phyloP scores from a whole-genome alignment of 2,113 vertebrate genomes.

The Phaethornis superciliosus region DNA sequence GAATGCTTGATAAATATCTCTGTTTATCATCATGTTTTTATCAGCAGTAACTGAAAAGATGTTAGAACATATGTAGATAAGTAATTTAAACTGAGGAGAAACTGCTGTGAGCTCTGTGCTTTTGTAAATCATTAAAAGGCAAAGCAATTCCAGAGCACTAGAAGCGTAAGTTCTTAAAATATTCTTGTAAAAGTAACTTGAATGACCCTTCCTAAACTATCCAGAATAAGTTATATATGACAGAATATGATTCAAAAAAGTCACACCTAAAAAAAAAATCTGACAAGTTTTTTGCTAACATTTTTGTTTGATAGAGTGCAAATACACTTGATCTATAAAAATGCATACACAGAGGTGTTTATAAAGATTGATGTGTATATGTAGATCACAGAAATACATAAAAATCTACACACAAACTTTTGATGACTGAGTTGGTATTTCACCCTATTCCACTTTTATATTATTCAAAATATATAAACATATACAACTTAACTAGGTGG shows the following conservation, averaged over 20 bases:
- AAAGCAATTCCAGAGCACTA: background rate
- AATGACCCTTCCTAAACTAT: background rate
- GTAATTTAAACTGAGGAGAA: background rate
- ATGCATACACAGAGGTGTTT: background rate
- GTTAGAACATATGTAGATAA: background rate
- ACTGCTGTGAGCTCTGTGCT: background rate
- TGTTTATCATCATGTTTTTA: background rate
- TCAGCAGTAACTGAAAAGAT: background rate
- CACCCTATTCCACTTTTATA: background rate
- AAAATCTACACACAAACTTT: background rate
- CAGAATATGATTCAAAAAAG: background rate
- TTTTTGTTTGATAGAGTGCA: background rate
- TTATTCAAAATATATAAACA: background rate
- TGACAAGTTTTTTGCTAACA: background rate
- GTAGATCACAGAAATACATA: background rate
- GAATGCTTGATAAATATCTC: background rate
- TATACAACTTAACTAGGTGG: background rate
- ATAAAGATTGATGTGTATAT: background rate
- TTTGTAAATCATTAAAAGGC: background rate
- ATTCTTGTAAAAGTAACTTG: background rate
- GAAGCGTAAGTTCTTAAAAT: background rate
- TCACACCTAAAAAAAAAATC: background rate
- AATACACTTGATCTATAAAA: background rate
- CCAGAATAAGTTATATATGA: background rate
- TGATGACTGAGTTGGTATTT: background rate